Evolutionary conservation across 2,888 invertebrate species (phyloP).

Genomic region (Pachymerium ferrugineum): DNA sequence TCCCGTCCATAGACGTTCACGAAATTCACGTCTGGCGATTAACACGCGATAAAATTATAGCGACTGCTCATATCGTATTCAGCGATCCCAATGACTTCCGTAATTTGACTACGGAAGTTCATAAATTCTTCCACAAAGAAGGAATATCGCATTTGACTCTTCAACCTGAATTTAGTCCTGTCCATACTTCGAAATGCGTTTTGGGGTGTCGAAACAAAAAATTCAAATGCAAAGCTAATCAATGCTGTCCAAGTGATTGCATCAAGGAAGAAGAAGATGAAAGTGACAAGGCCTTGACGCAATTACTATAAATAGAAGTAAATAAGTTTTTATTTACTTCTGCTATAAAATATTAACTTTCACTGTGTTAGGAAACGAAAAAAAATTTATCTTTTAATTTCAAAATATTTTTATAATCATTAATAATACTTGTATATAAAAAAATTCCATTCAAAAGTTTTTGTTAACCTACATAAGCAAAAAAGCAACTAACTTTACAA

Average conservation of each 20-base stretch:
- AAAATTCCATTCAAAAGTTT: too few relatives aligned
- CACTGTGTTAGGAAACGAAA: too few relatives aligned
- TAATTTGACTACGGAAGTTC: conserved; percentile 63
- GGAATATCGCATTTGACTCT: conserved; percentile 79
- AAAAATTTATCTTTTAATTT: too few relatives aligned
- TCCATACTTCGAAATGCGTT: conserved; percentile 10
- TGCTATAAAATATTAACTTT: too few relatives aligned
- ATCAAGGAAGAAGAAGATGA: background rate
- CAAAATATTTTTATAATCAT: too few relatives aligned
- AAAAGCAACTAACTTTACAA: too few relatives aligned
- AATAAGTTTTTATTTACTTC: too few relatives aligned
- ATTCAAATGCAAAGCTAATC: background rate
- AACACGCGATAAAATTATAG: conserved; percentile 69
- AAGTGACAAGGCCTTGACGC: background rate
- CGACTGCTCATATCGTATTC: conserved; percentile 76
- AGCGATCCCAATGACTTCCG: conserved; percentile 54
- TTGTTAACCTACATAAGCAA: too few relatives aligned
- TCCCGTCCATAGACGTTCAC: conserved; percentile 71
- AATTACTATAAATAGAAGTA: too few relatives aligned
- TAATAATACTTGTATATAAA: too few relatives aligned
- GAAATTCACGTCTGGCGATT: conserved; percentile 87
- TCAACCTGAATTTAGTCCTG: conserved; percentile 68
- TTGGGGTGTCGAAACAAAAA: conserved; percentile 9
- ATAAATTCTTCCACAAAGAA: conserved; percentile 80
- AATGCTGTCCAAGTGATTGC: background rate